Evolutionary conservation across 2,113 vertebrate species (phyloP), one percentile per base, ranked within the genome.

Genomic region (Salvelinus fontinalis): DNA sequence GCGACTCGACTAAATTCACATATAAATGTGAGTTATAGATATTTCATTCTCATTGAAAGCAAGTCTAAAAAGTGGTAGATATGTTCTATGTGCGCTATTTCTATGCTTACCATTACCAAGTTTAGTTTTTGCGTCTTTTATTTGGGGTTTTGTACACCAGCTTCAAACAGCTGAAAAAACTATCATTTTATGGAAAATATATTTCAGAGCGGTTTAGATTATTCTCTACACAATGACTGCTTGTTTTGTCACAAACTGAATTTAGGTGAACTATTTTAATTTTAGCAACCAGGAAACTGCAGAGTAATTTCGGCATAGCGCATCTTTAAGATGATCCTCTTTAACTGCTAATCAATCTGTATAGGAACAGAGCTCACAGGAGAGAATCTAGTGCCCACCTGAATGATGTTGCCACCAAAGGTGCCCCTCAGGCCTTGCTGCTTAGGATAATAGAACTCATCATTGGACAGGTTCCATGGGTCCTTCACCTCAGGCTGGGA

Each of bases 381-480:
- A 39, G 14, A 26, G 27, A 27, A 29, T 27, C 44, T 44, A 24
- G 13, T 1, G 16, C 77, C 86, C 86, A 96, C 97, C 96, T 99
- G 98, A 72, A 99, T 99, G 84, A 99, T 99, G 91, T 99, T 99
- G 68, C 98, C 98, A 80, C 98, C 97, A 6, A 99, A 99, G 1
- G 96, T 97, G 60, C 97, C 98, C 83, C 97, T 95, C 80, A 99
- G 95, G 31, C 98, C 97, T 78, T 99, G 97, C 88, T 99, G 97
- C 83, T 99, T 99, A 9, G 98, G 98, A 70, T 99, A 99, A 82
- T 99, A 99, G 92, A 96, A 99, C 84, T 99, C 98, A 87, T 99
- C 98, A 69, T 99, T 99, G 83, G 98, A 99, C 73, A 99, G 95
- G 86, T 99, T 99, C 98, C 98, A 99, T 2, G 97, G 97, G 87